Percentiles rank a stretch among this genome's conserved stretches.
These are phyloP conservation scores for Nothobranchius furzeri DNA, from an alignment of 2,113 vertebrate genomes.

Conservation along the genomic window DNA sequence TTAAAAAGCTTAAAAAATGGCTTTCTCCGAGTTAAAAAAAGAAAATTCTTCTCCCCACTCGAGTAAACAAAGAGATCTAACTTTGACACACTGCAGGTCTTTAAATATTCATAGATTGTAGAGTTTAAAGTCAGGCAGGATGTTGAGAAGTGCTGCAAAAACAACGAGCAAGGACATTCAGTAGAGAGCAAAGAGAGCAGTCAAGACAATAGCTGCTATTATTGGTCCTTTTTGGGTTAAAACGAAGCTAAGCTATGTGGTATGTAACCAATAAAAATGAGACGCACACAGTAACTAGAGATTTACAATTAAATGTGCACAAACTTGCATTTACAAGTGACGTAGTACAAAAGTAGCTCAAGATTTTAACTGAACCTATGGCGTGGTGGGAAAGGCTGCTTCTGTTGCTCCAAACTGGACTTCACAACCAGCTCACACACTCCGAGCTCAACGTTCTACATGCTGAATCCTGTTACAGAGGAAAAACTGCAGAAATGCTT, in stretches of 20 bases:
- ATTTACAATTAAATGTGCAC: slow-evolving; percentile 15
- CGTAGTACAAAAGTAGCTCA: slow-evolving; percentile 23
- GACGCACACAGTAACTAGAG: slow-evolving; percentile 8
- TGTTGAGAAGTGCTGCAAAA: slow-evolving; percentile 25
- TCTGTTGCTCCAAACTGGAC: slow-evolving; percentile 50
- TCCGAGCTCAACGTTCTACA: slow-evolving; percentile 52
- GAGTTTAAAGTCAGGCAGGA: slow-evolving; percentile 35
- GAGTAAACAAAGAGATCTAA: slow-evolving; percentile 39
- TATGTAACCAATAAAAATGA: slow-evolving; percentile 22
- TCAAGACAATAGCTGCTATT: slow-evolving; percentile 17
- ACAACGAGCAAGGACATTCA: slow-evolving; percentile 10
- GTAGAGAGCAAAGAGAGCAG: neutral
- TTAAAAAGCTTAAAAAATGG: neutral
- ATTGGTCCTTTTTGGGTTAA: slow-evolving; percentile 14
- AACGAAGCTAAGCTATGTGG: slow-evolving; percentile 23
- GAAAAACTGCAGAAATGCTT: slow-evolving; percentile 38
- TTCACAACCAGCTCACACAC: slow-evolving; percentile 25
- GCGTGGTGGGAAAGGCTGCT: slow-evolving; percentile 41
- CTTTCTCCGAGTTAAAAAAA: no score
- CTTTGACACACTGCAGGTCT: slow-evolving; percentile 17
- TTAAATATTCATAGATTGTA: slow-evolving; percentile 57
- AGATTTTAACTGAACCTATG: slow-evolving; percentile 47
- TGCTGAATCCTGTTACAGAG: slow-evolving; percentile 53
- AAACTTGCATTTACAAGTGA: slow-evolving; percentile 21
- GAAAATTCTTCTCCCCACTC: neutral